Evolutionary conservation across 2,888 invertebrate species (phyloP).

Genomic region (Leptinotarsa tumamoca): DNA sequence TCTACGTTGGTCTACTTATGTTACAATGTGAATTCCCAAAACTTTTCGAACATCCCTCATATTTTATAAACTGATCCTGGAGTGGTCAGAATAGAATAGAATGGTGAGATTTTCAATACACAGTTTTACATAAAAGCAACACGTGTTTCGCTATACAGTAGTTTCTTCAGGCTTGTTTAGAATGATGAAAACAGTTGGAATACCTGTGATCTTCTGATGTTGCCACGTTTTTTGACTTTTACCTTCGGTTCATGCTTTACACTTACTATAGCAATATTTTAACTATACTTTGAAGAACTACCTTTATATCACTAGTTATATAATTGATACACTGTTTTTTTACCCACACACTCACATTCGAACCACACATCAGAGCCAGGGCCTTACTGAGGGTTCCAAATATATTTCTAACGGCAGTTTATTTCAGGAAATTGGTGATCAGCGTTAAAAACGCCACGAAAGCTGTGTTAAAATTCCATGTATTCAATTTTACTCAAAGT

Average conservation of each 20-base stretch:
- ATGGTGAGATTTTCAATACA: no score
- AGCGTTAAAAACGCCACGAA: constrained; percentile 49
- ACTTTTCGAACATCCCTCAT: no score
- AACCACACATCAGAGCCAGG: constrained; percentile 2
- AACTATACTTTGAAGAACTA: constrained; percentile 34
- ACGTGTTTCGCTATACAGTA: no score
- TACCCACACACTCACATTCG: constrained; percentile 3
- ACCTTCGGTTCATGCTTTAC: constrained; percentile 15
- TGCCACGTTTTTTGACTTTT: constrained; percentile 14
- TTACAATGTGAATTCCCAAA: no score
- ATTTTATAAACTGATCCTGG: no score
- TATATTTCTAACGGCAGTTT: constrained; percentile 46
- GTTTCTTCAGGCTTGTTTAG: not conserved
- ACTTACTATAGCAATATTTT: constrained; percentile 31
- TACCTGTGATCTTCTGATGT: not conserved
- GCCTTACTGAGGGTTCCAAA: not conserved
- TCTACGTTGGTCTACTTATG: no score
- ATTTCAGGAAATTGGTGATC: constrained; percentile 62
- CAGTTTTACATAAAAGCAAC: no score
- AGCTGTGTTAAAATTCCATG: constrained; percentile 42
- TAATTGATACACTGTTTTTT: constrained; percentile 15
- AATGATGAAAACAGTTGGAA: not conserved
- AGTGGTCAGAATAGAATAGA: no score
- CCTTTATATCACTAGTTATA: constrained; percentile 12
- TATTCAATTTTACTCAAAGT: constrained; percentile 38